phyloP scores from a whole-genome alignment of 2,113 vertebrate genomes.

The Gallinago jamesoni region DNA sequence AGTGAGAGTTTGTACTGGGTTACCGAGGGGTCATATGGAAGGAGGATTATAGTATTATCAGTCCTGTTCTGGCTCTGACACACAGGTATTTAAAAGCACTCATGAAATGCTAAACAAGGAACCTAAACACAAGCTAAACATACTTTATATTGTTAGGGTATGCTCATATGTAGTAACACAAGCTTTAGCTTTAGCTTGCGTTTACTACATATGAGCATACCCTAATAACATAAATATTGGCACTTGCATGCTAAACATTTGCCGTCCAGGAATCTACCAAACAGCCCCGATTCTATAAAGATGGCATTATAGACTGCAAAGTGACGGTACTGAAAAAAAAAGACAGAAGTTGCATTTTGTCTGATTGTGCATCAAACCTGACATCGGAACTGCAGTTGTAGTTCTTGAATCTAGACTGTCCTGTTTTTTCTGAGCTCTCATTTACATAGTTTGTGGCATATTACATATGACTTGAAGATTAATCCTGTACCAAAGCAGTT shows the following conservation, averaged over 20 bases:
- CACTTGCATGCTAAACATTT: neutral
- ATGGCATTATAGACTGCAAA: neutral
- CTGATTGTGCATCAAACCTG: neutral
- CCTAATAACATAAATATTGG: neutral
- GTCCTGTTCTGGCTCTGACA: neutral
- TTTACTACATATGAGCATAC: neutral
- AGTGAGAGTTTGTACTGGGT: neutral
- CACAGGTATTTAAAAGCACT: neutral
- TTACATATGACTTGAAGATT: neutral
- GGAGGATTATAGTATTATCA: neutral
- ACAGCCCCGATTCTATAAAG: neutral
- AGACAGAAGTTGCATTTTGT: neutral
- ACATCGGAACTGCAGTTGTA: neutral
- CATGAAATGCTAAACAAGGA: neutral
- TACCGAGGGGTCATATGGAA: accelerated
- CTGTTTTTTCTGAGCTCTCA: neutral
- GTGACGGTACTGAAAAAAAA: neutral
- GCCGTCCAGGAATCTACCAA: neutral
- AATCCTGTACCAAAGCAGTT: neutral
- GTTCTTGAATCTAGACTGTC: neutral
- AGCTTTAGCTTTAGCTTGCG: too few species aligned
- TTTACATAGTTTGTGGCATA: neutral
- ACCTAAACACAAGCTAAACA: neutral
- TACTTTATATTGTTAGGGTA: too few species aligned
- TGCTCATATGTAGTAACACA: too few species aligned